Base-by-base conservation (phyloP, 2,113 vertebrate genomes). In the Ammodytes dubius region DNA sequence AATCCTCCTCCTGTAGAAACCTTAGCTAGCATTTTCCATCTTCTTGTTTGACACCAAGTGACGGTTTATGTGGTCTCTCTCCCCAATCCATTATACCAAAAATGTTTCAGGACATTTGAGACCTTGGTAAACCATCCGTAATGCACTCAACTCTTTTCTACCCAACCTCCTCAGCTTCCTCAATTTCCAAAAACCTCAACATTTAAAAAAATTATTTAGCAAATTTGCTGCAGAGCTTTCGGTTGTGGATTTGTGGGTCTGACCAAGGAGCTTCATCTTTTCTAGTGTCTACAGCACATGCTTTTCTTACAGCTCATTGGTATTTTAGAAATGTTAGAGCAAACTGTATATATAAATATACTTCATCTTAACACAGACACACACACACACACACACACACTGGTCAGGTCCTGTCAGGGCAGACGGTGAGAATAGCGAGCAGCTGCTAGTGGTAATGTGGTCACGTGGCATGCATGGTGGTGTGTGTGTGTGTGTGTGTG, bases 361-460 rank as follows among this genome's bases (percentile, higher is more conserved):
- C 27, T 27, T 27, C 27, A 27, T 27, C 27, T 27, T 27, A 27
- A 85, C 74, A 85, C 73, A 47, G 71, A 63, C 7, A 61, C 50
- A 74, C 66, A 66, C 58, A 79, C 39, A 80, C 58, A 68, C 76
- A 85, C 74, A 85, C 73, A 47, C 74, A 63, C 7, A 61, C 50
- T 76, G 64, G 43, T 67, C 64, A 56, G 70, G 81, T 81, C 84
- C 86, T 92, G 92, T 93, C 90, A 91, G 74, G 65, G 64, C 63
- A 60, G 71, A 68, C 27, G 0, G 63, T 92, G 93, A 94, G 79
- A 75, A 77, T 66, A 77, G 50, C 13, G 76, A 91, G 79, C 93
- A 94, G 93, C 93, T 94, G 93, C 88, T 74, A 81, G 64, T 77
- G 78, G 80, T 83, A 67, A 89, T 89, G 67, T 79, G 72, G 80